A percentile compares a stretch with the other conserved stretches of the same genome.
Evolutionary conservation across 1,140 invertebrate genomes (phyloP).

Genomic region (Cyphomyrmex costatus): DNA sequence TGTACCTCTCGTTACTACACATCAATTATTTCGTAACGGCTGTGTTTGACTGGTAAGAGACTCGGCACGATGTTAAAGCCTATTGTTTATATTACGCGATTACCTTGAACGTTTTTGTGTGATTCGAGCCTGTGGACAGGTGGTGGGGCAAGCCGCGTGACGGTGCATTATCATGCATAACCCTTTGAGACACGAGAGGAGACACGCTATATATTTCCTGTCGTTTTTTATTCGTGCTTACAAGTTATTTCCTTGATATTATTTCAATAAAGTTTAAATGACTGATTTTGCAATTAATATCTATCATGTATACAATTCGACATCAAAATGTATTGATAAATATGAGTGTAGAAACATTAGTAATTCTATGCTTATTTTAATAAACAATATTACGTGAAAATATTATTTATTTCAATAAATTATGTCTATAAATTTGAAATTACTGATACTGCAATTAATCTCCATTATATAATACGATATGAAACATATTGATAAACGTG

Average conservation of each 20-base stretch:
- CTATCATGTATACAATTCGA: not conserved
- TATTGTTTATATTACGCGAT: not conserved
- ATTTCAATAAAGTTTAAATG: constrained; percentile 1
- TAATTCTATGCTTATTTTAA: too few relatives aligned
- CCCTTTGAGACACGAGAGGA: not conserved
- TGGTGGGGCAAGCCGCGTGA: not conserved
- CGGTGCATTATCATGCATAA: not conserved
- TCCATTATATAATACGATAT: too few relatives aligned
- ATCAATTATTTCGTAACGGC: not conserved
- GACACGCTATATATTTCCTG: not conserved
- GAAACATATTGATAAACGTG: too few relatives aligned
- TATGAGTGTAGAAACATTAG: not conserved
- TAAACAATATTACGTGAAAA: too few relatives aligned
- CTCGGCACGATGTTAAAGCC: not conserved
- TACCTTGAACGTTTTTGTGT: constrained; percentile 21
- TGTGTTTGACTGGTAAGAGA: not conserved
- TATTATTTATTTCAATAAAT: too few relatives aligned
- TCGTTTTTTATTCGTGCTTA: not conserved
- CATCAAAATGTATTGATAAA: not conserved
- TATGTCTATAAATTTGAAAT: too few relatives aligned
- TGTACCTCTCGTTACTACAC: not conserved
- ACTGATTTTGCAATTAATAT: not conserved
- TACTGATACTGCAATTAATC: too few relatives aligned
- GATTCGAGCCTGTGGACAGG: not conserved
- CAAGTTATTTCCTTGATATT: too few relatives aligned